Conservation (phyloP, 2,888 invertebrate species). For the Thumatha senex region DNA sequence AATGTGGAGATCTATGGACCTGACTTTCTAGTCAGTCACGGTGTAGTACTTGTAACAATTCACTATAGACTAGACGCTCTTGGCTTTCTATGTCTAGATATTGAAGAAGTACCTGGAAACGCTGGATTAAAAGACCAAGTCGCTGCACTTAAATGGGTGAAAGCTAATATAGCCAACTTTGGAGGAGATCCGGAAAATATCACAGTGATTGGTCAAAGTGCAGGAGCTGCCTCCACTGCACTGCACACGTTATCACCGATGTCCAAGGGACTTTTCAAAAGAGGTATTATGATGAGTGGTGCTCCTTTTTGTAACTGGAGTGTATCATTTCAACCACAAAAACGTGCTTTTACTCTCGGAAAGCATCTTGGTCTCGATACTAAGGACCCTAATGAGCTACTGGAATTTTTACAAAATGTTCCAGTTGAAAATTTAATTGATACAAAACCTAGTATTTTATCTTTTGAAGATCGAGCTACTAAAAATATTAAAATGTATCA, state of each 20-base stretch:
- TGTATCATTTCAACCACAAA: slow-evolving; percentile 37
- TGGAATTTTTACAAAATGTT: slow-evolving; percentile 51
- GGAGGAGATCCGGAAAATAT: slow-evolving; percentile 53
- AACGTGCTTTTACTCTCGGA: slow-evolving; percentile 50
- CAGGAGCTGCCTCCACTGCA: slow-evolving; percentile 44
- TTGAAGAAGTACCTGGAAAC: slow-evolving; percentile 53
- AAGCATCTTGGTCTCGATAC: slow-evolving; percentile 51
- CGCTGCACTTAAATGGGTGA: slow-evolving; percentile 49
- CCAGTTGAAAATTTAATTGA: slow-evolving; percentile 45
- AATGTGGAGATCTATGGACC: slow-evolving; percentile 48
- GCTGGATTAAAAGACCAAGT: slow-evolving; percentile 57
- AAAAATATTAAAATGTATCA: slow-evolving; percentile 45
- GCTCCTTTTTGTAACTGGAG: slow-evolving; percentile 51
- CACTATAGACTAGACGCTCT: slow-evolving; percentile 55
- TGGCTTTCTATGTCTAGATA: slow-evolving; percentile 51
- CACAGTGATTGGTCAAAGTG: slow-evolving; percentile 55
- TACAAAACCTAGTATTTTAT: slow-evolving; percentile 38
- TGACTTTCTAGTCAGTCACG: slow-evolving; percentile 50
- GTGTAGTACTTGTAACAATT: slow-evolving; percentile 52
- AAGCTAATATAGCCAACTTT: slow-evolving; percentile 46
- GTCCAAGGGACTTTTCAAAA: slow-evolving; percentile 49
- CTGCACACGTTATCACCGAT: slow-evolving; percentile 50
- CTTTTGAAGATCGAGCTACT: slow-evolving; percentile 41
- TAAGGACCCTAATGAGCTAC: slow-evolving; percentile 43
- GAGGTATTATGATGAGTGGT: slow-evolving; percentile 52